Base-by-base conservation (phyloP, 2,113 vertebrate species). In the Uropsilus gracilis region DNA sequence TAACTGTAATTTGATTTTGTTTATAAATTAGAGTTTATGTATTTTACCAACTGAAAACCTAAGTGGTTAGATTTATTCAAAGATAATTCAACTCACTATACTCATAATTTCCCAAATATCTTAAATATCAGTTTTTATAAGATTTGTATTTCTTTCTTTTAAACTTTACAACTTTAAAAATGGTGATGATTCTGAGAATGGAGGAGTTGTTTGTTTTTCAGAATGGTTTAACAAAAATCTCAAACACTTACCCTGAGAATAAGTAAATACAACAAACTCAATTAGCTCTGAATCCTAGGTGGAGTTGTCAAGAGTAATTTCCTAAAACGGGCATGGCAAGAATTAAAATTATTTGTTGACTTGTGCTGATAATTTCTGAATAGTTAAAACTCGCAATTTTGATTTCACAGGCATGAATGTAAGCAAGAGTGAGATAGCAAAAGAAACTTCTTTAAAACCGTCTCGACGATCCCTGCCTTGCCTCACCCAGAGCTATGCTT, bases 401-500 rank as follows among this genome's bases (percentile, higher is more conserved):
- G 92, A 0, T 46, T 97, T 96, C 98, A 61, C 97, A 99, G 99
- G 99, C 93, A 99, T 99, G 99, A 99, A 99, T 97, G 98, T 98
- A 82, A 99, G 99, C 98, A 99, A 99, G 98, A 99, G 99, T 39
- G 99, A 99, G 97, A 99, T 99, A 64, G 98, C 99, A 95, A 99
- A 99, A 96, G 99, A 99, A 86, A 99, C 99, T 75, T 98, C 98
- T 3, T 96, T 99, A 90, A 99, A 99, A 94, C 99, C 99, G 0
- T 99, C 99, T 26, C 98, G 99, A 94, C 99, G 99, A 98, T 99
- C 99, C 81, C 98, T 99, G 98, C 99, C 99, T 93, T 99, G 99
- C 94, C 98, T 99, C 1, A 98, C 98, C 61, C 99, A 99, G 97
- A 99, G 99, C 97, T 99, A 99, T 68, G 99, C 99, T 0, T 99